Evolutionary conservation across 2,888 invertebrate species (phyloP).

Genomic region (Myathropa florea): DNA sequence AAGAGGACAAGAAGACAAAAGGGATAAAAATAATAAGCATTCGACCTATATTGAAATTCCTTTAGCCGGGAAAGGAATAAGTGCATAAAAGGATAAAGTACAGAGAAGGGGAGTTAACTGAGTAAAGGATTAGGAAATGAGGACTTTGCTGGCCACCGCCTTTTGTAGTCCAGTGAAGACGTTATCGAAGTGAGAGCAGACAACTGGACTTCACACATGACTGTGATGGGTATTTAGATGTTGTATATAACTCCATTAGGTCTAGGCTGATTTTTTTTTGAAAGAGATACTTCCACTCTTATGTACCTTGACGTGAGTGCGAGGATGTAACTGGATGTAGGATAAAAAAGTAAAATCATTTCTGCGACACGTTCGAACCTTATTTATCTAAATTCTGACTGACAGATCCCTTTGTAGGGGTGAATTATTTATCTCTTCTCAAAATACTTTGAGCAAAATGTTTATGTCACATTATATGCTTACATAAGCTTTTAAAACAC

Average conservation of each 20-base stretch:
- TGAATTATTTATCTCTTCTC: background rate
- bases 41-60: slow-evolving; percentile 45
- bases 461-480: background rate
- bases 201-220: background rate
- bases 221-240: background rate
- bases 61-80: background rate
- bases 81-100: background rate
- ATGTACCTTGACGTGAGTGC: background rate
- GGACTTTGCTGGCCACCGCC: background rate
- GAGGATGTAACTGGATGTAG: background rate
- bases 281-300: too few relatives aligned
- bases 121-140: slow-evolving; percentile 17
- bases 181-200: background rate
- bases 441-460: background rate
- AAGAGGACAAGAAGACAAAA: slow-evolving; percentile 5
- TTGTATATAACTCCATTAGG: background rate
- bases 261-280: too few relatives aligned
- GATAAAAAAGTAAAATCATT: background rate
- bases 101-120: background rate
- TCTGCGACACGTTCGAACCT: background rate
- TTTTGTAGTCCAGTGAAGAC: background rate
- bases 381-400: too few relatives aligned
- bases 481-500: background rate
- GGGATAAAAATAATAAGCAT: slow-evolving; percentile 34
- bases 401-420: background rate